These are phyloP conservation scores for Acleris holmiana DNA, from an alignment of 2,888 invertebrate species.

Conservation along the genomic window DNA sequence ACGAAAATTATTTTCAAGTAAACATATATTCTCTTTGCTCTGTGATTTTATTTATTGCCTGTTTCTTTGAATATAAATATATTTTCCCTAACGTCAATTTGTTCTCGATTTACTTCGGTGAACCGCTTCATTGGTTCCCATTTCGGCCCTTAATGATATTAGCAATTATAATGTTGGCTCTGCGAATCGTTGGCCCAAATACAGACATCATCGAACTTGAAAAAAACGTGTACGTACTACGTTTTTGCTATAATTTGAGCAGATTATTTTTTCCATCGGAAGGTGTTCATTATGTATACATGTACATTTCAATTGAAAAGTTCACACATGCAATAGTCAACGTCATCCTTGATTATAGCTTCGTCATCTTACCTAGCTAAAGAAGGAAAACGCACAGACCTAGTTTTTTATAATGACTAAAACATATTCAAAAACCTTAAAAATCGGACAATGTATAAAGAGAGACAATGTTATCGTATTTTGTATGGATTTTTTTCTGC, in stretches of 20 bases:
- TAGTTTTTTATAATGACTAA: no score
- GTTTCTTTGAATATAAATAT: not conserved
- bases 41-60: conserved; percentile 4
- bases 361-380: no score
- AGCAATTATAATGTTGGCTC: conserved; percentile 15
- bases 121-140: conserved; percentile 14
- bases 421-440: no score
- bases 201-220: conserved; percentile 1
- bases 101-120: conserved; percentile 13
- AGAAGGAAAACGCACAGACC: no score
- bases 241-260: no score
- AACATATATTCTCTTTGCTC: not conserved
- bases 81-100: conserved; percentile 10
- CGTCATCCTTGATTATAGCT: no score
- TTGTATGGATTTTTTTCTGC: no score
- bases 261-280: no score
- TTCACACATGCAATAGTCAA: not conserved
- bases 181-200: conserved; percentile 1
- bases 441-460: no score
- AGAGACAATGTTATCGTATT: no score
- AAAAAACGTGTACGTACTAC: not conserved
- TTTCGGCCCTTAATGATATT: conserved; percentile 14
- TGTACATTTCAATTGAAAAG: no score
- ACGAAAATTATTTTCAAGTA: conserved; percentile 4
- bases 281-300: no score